Evolutionary conservation across 2,113 vertebrate species (phyloP).

Genomic region (Elachura formosa): DNA sequence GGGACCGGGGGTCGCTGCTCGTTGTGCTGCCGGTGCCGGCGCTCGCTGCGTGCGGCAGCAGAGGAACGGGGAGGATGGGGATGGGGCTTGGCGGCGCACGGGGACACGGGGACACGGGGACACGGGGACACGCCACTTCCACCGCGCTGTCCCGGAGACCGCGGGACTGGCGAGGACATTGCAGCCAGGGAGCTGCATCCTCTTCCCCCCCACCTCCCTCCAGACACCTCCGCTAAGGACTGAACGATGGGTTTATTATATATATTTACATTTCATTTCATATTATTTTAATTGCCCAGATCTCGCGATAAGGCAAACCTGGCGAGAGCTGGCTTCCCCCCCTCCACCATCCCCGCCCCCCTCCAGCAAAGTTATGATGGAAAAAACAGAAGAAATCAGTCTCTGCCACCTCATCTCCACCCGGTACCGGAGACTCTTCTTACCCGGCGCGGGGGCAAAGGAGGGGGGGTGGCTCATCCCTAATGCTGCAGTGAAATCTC

Average conservation of each 20-base stretch:
- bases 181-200: background rate
- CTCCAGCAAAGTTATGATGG: background rate
- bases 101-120: background rate
- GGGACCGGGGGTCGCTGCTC: background rate
- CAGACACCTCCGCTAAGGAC: background rate
- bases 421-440: background rate
- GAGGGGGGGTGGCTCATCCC: background rate
- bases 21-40: background rate
- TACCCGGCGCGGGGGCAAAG: background rate
- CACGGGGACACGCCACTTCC: background rate
- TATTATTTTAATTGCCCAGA: background rate
- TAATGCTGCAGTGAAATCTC: background rate
- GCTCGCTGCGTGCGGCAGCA: background rate
- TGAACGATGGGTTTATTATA: background rate
- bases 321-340: background rate
- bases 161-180: background rate
- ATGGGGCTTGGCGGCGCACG: background rate
- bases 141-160: background rate
- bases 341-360: background rate
- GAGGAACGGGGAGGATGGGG: background rate
- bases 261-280: background rate
- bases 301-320: conserved; percentile 8
- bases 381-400: background rate
- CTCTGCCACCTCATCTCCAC: background rate
- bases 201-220: accelerated